A percentile compares a stretch with the other conserved stretches of the same genome.
phyloP scores from a whole-genome alignment of 35 echinoderm and acorn worm species.

The Patiria miniata region DNA sequence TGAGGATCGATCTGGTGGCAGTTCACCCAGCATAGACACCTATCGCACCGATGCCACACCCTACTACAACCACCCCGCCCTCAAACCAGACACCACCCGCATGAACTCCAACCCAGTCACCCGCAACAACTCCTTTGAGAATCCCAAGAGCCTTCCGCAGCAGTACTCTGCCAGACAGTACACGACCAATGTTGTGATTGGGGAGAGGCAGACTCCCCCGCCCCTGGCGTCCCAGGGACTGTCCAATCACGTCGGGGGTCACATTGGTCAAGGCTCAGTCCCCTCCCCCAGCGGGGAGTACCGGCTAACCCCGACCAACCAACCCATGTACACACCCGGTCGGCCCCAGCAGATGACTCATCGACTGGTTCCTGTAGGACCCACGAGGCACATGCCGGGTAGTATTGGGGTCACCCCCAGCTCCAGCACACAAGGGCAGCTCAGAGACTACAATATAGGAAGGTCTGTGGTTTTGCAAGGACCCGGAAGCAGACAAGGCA shows the following conservation, averaged over 20 bases:
- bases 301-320: conserved; percentile 21
- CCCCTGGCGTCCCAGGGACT: not conserved
- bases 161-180: conserved; percentile 38
- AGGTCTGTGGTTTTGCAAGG: not conserved
- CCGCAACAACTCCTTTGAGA: conserved; percentile 57
- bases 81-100: conserved; percentile 7
- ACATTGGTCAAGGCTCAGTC: conserved; percentile 9
- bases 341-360: conserved; percentile 12
- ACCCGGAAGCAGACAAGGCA: not conserved
- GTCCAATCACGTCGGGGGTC: conserved; percentile 29
- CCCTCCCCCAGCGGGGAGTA: conserved; percentile 19
- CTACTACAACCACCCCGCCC: not conserved
- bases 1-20: conserved; percentile 33
- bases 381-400: not conserved
- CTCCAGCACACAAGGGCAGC: not conserved
- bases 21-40: not conserved
- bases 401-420: not conserved
- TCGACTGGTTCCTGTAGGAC: not conserved
- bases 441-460: not conserved
- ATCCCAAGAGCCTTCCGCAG: conserved; percentile 14
- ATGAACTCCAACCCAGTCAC: conserved; percentile 28
- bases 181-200: conserved; percentile 22
- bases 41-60: not conserved
- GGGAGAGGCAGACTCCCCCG: conserved; percentile 36
- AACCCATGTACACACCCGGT: conserved; percentile 1